phyloP scores from a whole-genome alignment of 2,113 vertebrate species.

The Felis catus region F.catus_Fca126_mat1.0 CM031414.1:35606501-35607000 shows the following conservation, averaged over 20 bases:
- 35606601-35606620: background rate
- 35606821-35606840: background rate
- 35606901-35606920: background rate
- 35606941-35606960: background rate
- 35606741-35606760: background rate
- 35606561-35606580: background rate
- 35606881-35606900: background rate
- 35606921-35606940: background rate
- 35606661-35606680: background rate
- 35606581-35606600: background rate
- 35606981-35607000: background rate
- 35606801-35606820: background rate
- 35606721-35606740: background rate
- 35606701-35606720: background rate
- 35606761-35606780: background rate
- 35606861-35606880: too few species aligned
- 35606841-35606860: background rate
- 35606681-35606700: background rate
- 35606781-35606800: background rate
- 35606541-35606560: background rate
- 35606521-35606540: background rate
- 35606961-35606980: background rate
- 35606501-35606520: background rate
- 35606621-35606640: background rate
- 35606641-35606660: background rate